A percentile compares a stretch with the other conserved stretches of the same genome.
Conservation (phyloP, 2,888 invertebrate genomes). For the Rhogogaster chlorosoma region DNA sequence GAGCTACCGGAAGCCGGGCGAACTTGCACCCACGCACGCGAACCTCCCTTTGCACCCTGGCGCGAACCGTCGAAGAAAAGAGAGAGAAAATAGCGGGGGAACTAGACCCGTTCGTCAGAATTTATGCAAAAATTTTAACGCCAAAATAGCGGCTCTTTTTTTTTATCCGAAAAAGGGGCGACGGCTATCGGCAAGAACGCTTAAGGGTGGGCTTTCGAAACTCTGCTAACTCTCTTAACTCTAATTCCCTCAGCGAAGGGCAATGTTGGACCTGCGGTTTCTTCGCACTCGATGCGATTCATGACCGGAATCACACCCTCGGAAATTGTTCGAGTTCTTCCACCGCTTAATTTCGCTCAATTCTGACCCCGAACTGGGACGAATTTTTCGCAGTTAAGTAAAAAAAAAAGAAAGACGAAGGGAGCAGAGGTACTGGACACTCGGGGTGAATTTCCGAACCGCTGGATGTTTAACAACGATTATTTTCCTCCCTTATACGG, state of each 20-base stretch:
- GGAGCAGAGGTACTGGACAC: not conserved
- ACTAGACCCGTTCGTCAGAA: not conserved
- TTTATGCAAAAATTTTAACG: not conserved
- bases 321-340: not conserved
- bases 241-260: slow-evolving; percentile 14
- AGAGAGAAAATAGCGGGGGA: not conserved
- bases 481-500: not conserved
- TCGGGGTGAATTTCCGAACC: not conserved
- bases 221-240: not conserved
- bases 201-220: not conserved
- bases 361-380: not conserved
- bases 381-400: not conserved
- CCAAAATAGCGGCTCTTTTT: not conserved
- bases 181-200: not conserved
- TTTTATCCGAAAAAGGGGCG: not conserved
- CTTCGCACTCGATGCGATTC: not conserved
- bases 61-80: not conserved
- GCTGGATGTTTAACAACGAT: not conserved
- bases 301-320: not conserved
- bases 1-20: slow-evolving; percentile 71
- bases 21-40: slow-evolving; percentile 68
- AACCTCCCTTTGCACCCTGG: slow-evolving; percentile 51
- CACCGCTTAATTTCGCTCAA: slow-evolving; percentile 3
- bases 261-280: not conserved
- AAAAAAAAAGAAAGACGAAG: not conserved